Evolutionary conservation across 2,888 invertebrate species (phyloP), one percentile per base, ranked within the genome.

Genomic region (Holacanthella duospinosa): DNA sequence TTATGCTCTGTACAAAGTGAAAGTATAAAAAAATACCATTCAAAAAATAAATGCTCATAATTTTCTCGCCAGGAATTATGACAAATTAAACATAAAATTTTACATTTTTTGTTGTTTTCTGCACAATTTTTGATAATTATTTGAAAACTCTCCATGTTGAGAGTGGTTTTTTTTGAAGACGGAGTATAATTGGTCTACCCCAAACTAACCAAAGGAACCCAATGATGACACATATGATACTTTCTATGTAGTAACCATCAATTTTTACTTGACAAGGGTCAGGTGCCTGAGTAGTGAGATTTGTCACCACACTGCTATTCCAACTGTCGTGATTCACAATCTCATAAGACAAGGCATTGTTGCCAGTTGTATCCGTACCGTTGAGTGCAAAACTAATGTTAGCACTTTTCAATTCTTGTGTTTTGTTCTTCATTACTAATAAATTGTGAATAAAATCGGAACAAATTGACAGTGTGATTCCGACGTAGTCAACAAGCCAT

Each of bases 171-270:
- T 43, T 48, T 44, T 59, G 59, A 3, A 59, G 44, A 12, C 44
- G 2, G 43, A 59, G 59, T 25, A 59, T 59, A 6, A 44, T 59
- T 3, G 43, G 59, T 44, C 43, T 4, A 44, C 59, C 59, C 59
- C 59, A 59, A 9, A 27, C 25, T 2, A 59, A 44, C 59, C 59
- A 59, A 28, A n/a, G 6, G 36, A 59, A 43, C 21, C 59, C 59
- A 6, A 59, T 27, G 36, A 44, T 3, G 21, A 59, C 27, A 48
- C 59, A 59, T 19, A 59, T n/a, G 4, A 48, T 12, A 27, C 26
- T 44, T 28, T 59, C 59, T 3, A 59, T 44, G 26, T 59, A 59
- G 44, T 43, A 59, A 3, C 59, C 59, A 21, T 59, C 59, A 3
- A 59, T 44, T 28, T 59, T 43, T 2, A 26, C 26, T 24, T n/a